Conservation (phyloP, 1,140 invertebrate genomes). For the Phocides pigmalion region DNA sequence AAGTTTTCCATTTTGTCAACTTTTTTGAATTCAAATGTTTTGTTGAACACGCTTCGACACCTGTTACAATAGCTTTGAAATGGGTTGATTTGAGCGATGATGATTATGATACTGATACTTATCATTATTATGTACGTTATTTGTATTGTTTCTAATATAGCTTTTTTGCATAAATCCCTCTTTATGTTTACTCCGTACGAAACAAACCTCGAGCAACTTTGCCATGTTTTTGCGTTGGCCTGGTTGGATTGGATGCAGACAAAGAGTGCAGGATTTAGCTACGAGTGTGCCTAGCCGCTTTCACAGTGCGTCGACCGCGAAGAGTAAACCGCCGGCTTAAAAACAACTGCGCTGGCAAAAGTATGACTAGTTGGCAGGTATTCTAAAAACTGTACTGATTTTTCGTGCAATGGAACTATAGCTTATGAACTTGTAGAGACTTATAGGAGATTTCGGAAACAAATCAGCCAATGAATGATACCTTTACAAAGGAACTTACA, state of each 20-base stretch:
- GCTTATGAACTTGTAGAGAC: too few relatives aligned
- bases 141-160: too few relatives aligned
- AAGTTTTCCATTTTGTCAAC: too few relatives aligned
- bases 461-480: too few relatives aligned
- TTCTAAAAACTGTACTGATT: constrained; percentile 15
- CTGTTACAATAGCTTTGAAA: too few relatives aligned
- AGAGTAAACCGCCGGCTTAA: constrained; percentile 14
- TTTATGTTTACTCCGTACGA: background rate
- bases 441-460: too few relatives aligned
- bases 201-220: constrained; percentile 4
- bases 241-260: constrained; percentile 23
- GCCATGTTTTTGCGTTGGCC: constrained; percentile 14
- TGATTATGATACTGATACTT: too few relatives aligned
- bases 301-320: constrained; percentile 15
- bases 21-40: too few relatives aligned
- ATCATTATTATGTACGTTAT: too few relatives aligned
- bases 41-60: too few relatives aligned
- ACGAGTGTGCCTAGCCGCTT: constrained; percentile 12
- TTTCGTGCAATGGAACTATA: background rate
- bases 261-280: constrained; percentile 15
- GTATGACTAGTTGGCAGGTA: constrained; percentile 20
- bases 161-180: background rate
- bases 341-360: constrained; percentile 22
- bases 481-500: too few relatives aligned
- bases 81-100: too few relatives aligned